Conservation (phyloP, 2,888 invertebrate genomes). For the Tetranychus piercei region DNA sequence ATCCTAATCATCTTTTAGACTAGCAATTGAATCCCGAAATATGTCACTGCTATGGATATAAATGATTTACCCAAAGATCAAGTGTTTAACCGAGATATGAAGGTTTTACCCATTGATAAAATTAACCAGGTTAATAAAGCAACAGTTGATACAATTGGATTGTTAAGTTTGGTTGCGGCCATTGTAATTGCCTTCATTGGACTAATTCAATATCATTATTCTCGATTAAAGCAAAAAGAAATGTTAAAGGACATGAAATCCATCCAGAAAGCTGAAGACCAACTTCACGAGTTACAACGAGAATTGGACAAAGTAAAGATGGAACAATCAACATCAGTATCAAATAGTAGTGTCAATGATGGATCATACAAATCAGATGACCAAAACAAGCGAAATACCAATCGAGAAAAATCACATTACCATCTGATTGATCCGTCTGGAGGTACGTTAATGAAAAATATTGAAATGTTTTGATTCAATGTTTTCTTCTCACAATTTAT, state of each 20-base stretch:
- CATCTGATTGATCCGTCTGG: too few relatives aligned
- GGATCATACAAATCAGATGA: neutral
- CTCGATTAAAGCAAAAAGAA: slow-evolving; percentile 60
- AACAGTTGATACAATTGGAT: slow-evolving; percentile 74
- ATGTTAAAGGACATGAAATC: slow-evolving; percentile 91
- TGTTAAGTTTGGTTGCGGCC: slow-evolving; percentile 61
- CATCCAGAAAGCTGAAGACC: slow-evolving; percentile 68
- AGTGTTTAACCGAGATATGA: neutral
- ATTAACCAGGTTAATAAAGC: slow-evolving; percentile 55
- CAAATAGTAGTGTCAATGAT: neutral
- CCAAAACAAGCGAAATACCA: neutral
- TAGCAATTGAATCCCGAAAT: neutral
- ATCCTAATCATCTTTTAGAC: neutral
- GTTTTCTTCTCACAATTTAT: too few relatives aligned
- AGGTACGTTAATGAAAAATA: too few relatives aligned
- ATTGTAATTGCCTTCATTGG: slow-evolving; percentile 78
- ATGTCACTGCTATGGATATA: neutral
- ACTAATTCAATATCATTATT: slow-evolving; percentile 68
- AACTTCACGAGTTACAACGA: slow-evolving; percentile 59
- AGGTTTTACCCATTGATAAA: neutral
- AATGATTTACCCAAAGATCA: neutral
- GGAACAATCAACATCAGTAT: slow-evolving; percentile 49
- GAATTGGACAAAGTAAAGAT: slow-evolving; percentile 56
- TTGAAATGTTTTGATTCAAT: too few relatives aligned
- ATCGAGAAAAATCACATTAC: neutral